Conservation (phyloP, 1,140 invertebrate species). For the Cotesia typhae region DNA sequence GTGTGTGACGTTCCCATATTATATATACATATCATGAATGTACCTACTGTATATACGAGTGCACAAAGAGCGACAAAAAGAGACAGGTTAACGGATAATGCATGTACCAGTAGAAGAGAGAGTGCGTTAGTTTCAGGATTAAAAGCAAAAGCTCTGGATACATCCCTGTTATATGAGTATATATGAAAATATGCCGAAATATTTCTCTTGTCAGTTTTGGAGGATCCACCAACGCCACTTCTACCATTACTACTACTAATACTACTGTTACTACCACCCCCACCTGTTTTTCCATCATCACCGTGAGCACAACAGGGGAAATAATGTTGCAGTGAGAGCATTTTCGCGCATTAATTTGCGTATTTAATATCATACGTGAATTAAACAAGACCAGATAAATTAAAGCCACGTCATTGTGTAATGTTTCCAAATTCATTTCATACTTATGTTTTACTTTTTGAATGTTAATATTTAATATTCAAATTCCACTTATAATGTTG, state of each 20-base stretch:
- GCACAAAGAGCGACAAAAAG: too few species aligned
- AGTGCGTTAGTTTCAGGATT: slow-evolving; percentile 22
- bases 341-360: slow-evolving; percentile 23
- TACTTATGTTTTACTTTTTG: too few species aligned
- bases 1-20: slow-evolving; percentile 5
- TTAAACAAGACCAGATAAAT: slow-evolving; percentile 8
- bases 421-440: neutral
- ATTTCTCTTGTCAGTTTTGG: slow-evolving; percentile 13
- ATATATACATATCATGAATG: neutral
- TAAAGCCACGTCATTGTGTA: slow-evolving; percentile 1
- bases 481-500: too few species aligned
- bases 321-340: slow-evolving; percentile 14
- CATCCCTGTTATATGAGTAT: neutral
- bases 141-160: slow-evolving; percentile 26
- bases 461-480: too few species aligned
- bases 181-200: slow-evolving; percentile 16
- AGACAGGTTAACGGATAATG: too few species aligned
- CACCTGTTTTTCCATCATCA: neutral
- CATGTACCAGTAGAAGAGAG: too few species aligned
- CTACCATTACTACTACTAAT: too few species aligned
- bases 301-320: neutral
- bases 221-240: neutral
- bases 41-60: neutral
- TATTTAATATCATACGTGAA: slow-evolving; percentile 24
- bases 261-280: too few species aligned